Percentiles rank a stretch among this genome's conserved stretches.
Evolutionary conservation across 2,888 invertebrate species (phyloP).

Genomic region (Didymodactylos carnosus): DNA sequence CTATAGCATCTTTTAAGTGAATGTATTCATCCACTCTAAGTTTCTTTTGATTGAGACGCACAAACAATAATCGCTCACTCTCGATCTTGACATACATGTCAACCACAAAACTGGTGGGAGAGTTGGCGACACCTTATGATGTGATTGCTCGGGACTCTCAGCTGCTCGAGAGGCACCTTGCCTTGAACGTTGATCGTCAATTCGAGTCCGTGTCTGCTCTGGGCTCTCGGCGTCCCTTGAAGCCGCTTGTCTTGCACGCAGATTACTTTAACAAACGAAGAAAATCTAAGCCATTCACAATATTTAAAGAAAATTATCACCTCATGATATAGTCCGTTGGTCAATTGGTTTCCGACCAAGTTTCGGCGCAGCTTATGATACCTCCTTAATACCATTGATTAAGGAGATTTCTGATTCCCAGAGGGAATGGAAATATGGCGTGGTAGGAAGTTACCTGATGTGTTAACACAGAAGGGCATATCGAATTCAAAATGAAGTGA

Average conservation of each 20-base stretch:
- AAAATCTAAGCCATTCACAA: background rate
- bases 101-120: conserved; percentile 26
- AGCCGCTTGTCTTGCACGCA: background rate
- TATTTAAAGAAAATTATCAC: too few relatives aligned
- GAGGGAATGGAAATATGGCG: too few relatives aligned
- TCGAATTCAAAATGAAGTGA: too few relatives aligned
- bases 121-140: conserved; percentile 16
- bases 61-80: conserved; percentile 23
- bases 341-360: too few relatives aligned
- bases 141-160: conserved; percentile 8
- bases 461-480: too few relatives aligned
- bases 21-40: conserved; percentile 1
- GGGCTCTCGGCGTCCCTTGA: background rate
- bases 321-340: too few relatives aligned
- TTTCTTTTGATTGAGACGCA: conserved; percentile 23
- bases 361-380: too few relatives aligned
- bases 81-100: conserved; percentile 31
- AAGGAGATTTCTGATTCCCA: too few relatives aligned
- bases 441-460: too few relatives aligned
- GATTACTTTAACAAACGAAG: background rate
- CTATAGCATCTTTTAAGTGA: background rate
- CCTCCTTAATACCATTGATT: too few relatives aligned
- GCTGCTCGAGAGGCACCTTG: background rate
- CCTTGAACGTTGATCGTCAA: background rate
- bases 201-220: background rate